Evolutionary conservation across 2,888 invertebrate genomes (phyloP).

Genomic region (Elgonia sp.): DNA sequence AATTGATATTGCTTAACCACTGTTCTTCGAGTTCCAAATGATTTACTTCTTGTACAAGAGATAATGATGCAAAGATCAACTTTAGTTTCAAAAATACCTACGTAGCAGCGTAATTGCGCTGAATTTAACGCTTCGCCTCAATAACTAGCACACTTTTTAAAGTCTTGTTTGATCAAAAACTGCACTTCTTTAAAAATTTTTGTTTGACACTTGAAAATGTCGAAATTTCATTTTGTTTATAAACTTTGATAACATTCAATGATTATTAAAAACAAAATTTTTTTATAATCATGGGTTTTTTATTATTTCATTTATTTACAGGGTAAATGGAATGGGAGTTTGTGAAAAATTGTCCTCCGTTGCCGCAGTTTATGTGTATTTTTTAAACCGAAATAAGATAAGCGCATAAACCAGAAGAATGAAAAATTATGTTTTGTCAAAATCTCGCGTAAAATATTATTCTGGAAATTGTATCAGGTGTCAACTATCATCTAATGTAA

Average conservation of each 20-base stretch:
- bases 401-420: neutral
- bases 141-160: slow-evolving; percentile 15
- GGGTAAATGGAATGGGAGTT: too few species aligned
- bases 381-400: neutral
- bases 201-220: neutral
- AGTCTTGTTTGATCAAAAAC: neutral
- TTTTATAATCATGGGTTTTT: too few species aligned
- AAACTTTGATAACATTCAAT: neutral
- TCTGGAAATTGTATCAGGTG: neutral
- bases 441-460: slow-evolving; percentile 5
- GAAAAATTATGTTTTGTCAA: slow-evolving; percentile 1
- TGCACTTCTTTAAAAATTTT: neutral
- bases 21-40: slow-evolving; percentile 1
- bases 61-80: slow-evolving; percentile 23
- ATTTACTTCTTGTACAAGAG: slow-evolving; percentile 1
- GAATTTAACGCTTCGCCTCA: neutral
- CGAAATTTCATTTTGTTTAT: neutral
- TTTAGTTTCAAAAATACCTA: neutral
- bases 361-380: neutral
- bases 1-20: slow-evolving; percentile 28
- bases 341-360: neutral
- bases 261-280: too few species aligned
- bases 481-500: neutral
- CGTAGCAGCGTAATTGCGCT: neutral
- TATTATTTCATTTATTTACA: too few species aligned